Base-by-base conservation (phyloP, 2,113 vertebrate genomes). In the Oceanodroma tethys region DNA sequence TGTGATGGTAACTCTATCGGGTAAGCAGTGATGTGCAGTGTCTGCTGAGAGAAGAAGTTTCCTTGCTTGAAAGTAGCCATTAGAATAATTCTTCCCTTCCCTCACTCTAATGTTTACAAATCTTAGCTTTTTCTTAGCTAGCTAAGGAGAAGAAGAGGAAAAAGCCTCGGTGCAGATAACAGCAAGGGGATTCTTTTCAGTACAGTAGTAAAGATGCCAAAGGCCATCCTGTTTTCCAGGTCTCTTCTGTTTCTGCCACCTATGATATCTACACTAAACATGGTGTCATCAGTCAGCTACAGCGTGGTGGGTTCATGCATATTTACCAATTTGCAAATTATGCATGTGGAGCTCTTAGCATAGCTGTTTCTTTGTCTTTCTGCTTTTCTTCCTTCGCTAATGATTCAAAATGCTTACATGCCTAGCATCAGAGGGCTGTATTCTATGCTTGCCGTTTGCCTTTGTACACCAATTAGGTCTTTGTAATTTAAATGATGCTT, bases 401-500 rank as follows among this genome's bases (percentile, higher is more conserved):
- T 95, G 97, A 98, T 96, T 97, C 96, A 91, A 95, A 97, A 96
- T 82, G 86, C 93, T 79, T 94, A 95, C 92, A 95, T 56, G 94
- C 81, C 79, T 96, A 80, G 93, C 94, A 97, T 95, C 73, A 83
- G 72, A 97, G 95, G 84, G 48, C 85, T 71, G 59, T 76, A 88
- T 97, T 96, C 95, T 94, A 23, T 81, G 63, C 97, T 97, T 97
- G 90, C 95, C 20, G 4, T 97, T 97, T 97, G 83, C 95, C 88
- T 97, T 97, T 97, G 96, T 98, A 90, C 68, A 90, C 95, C 96
- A 97, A 97, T 98, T 97, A 98, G 89, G 94, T 94, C 95, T 98
- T 98, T 97, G 90, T 97, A 86, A 98, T 98, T 97, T 97, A 97
- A 98, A 98, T 98, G 80, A 90, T 91, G 95, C 98, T 98, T 98